A percentile compares a stretch with the other conserved stretches of the same genome.
Evolutionary conservation across 2,113 vertebrate species (phyloP).

Genomic region (Corvus hawaiiensis): DNA sequence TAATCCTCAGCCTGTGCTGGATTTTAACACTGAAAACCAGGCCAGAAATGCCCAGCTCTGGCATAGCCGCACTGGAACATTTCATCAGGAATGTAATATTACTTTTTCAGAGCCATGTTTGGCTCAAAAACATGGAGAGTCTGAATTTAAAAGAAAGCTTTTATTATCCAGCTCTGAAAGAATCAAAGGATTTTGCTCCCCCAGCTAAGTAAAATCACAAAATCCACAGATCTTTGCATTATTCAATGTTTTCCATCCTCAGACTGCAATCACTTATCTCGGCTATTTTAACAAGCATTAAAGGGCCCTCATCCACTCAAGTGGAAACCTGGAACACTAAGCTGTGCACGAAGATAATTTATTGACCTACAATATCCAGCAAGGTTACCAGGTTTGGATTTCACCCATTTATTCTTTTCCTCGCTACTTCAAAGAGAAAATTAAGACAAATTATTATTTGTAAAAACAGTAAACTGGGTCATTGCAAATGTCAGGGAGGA

Average conservation of each 20-base stretch:
- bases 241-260: slow-evolving; percentile 37
- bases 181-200: neutral
- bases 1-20: neutral
- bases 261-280: slow-evolving; percentile 10
- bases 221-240: slow-evolving; percentile 40
- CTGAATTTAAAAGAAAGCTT: neutral
- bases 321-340: slow-evolving; percentile 44
- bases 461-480: slow-evolving; percentile 23
- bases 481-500: slow-evolving; percentile 23
- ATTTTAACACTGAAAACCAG: neutral
- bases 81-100: neutral
- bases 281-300: slow-evolving; percentile 56
- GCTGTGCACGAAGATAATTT: slow-evolving; percentile 62
- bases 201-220: neutral
- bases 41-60: neutral
- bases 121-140: neutral
- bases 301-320: slow-evolving; percentile 11
- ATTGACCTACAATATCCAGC: slow-evolving; percentile 55
- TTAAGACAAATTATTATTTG: slow-evolving; percentile 35
- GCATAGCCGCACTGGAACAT: neutral
- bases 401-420: neutral
- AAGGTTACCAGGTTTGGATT: slow-evolving; percentile 39
- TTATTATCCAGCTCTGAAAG: neutral
- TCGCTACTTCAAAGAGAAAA: slow-evolving; percentile 46
- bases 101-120: neutral